Evolutionary conservation across 2,113 vertebrate species (phyloP).

Genomic region (Epinephelus fuscoguttatus): DNA sequence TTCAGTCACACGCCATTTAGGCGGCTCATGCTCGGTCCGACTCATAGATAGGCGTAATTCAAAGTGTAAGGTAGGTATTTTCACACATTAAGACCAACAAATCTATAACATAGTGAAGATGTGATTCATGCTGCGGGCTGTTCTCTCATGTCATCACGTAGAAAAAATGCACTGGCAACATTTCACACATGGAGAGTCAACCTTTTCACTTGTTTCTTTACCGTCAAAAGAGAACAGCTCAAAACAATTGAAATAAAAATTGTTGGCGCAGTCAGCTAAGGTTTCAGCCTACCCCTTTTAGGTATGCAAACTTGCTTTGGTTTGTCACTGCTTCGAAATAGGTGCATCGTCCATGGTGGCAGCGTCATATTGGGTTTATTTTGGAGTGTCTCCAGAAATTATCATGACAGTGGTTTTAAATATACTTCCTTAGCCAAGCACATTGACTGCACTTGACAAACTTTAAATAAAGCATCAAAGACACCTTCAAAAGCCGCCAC

Average conservation of each 20-base stretch:
- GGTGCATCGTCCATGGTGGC: slow-evolving; percentile 34
- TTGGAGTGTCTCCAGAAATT: slow-evolving; percentile 68
- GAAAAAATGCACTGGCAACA: background rate
- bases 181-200: background rate
- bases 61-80: slow-evolving; percentile 21
- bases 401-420: slow-evolving; percentile 75
- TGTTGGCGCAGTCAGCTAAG: no score
- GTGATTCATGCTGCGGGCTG: background rate
- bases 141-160: background rate
- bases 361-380: slow-evolving; percentile 50
- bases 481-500: slow-evolving; percentile 61
- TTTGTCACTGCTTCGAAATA: background rate
- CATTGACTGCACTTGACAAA: slow-evolving; percentile 77
- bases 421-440: slow-evolving; percentile 60
- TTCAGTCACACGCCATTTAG: slow-evolving; percentile 55
- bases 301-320: no score
- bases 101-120: background rate
- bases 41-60: slow-evolving; percentile 32
- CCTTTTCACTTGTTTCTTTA: background rate
- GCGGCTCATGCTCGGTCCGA: slow-evolving; percentile 7
- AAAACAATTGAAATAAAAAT: no score
- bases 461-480: slow-evolving; percentile 79
- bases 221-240: no score
- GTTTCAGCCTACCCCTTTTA: no score
- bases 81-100: slow-evolving; percentile 9